Base-by-base conservation (phyloP, 2,888 invertebrate species). In the Monopis laevigella region DNA sequence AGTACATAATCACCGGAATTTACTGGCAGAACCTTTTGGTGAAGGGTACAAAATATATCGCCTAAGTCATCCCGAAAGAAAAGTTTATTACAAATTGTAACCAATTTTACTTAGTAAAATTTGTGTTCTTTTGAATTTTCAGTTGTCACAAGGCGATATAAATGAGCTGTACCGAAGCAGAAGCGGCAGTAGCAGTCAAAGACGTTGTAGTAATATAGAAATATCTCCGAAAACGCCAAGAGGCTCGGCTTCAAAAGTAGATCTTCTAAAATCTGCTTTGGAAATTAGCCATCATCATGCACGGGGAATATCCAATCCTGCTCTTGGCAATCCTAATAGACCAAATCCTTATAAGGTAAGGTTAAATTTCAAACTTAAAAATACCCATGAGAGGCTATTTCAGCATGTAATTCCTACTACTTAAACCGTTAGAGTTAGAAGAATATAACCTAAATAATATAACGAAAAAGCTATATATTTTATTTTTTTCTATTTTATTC, bases 251-350 rank as follows among this genome's bases (percentile, higher is more conserved):
- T 84, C 84, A 1, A 86, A 86, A 55, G 86, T 87, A 17, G 88
- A 89, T 58, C 69, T 89, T 39, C 73, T 89, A 3, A 85, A 87
- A 46, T 89, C 89, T 12, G 85, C 89, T 0, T 62, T 88, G 27
- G 90, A 90, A 65, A 86, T 88, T 51, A 86, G 84, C 58, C 83
- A 86, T 30, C 71, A 72, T 13, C 72, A 75, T 29, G 82, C 74
- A 45, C 82, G 77, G 59, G 75, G 67, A 41, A 83, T 83, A 42
- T 86, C 86, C 30, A 86, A 86, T 60, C 85, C 85, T 46, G 83
- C 84, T 42, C 60, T 86, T 44, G 78, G 66, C 1, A 50, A 42
- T 8, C 61, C 58, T 26, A 65, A 55, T 16, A 63, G 70, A 45
- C 61, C 65, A 26, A 54, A 56, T 47, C 62, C 61, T 43, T 73